These are phyloP conservation scores for Eristalis tenax DNA, from an alignment of 2,888 invertebrate genomes.

Conservation along the genomic window DNA sequence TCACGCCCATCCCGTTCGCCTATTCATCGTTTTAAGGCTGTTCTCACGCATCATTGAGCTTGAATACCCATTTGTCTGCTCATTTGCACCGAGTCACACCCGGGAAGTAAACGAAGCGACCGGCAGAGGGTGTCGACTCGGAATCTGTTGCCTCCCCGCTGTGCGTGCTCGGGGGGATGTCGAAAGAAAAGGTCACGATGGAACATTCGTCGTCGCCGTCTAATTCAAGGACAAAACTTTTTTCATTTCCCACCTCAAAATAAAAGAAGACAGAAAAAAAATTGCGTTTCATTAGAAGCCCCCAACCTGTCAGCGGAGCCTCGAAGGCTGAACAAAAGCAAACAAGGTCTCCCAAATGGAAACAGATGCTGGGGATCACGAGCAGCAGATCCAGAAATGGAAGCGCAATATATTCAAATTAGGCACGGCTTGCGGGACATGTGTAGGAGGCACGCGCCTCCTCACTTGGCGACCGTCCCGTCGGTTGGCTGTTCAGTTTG, in stretches of 20 bases:
- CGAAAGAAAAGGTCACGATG: constrained; percentile 15
- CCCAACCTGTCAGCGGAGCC: not conserved
- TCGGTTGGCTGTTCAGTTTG: not conserved
- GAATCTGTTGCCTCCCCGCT: not conserved
- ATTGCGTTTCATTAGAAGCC: not conserved
- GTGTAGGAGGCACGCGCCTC: not conserved
- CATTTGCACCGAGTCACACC: not conserved
- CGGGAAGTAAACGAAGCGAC: not conserved
- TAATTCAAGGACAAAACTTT: constrained; percentile 1
- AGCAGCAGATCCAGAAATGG: not conserved
- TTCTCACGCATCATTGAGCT: constrained; percentile 26
- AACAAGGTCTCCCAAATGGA: not conserved
- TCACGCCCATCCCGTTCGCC: not conserved
- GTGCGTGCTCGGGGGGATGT: not conserved
- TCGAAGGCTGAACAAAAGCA: not conserved
- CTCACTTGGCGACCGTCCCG: not conserved
- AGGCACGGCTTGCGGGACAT: not conserved
- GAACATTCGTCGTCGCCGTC: constrained; percentile 3
- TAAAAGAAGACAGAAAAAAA: not conserved
- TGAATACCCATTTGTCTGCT: constrained; percentile 32
- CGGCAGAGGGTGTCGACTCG: not conserved
- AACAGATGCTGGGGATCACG: not conserved
- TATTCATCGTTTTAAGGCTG: not conserved
- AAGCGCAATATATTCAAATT: not conserved
- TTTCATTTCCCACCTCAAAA: not conserved